These are phyloP conservation scores for Macropus fuliginosus DNA, from an alignment of 2,797 vertebrate genomes.

Conservation along the genomic window DNA sequence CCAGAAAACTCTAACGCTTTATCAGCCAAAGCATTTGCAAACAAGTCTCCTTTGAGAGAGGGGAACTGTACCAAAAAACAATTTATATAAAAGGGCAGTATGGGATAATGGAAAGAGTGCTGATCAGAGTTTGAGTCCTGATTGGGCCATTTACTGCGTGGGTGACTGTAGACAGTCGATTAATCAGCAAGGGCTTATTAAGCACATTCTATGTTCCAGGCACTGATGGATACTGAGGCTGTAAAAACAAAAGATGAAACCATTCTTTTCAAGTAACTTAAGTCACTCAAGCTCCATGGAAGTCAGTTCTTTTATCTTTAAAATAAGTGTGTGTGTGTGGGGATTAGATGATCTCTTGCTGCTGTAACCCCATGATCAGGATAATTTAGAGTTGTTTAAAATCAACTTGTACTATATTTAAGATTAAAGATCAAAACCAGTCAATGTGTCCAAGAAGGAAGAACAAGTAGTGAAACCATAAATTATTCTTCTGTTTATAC, in stretches of 20 bases:
- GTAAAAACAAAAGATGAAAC: not conserved
- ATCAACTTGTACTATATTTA: not conserved
- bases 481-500: no score
- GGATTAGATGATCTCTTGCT: not conserved
- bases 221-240: not conserved
- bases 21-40: not conserved
- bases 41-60: not conserved
- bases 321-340: not conserved
- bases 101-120: not conserved
- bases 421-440: not conserved
- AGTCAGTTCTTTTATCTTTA: not conserved
- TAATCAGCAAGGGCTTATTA: not conserved
- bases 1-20: not conserved
- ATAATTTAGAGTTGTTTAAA: not conserved
- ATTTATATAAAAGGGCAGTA: not conserved
- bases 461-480: not conserved
- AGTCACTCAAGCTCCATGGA: not conserved
- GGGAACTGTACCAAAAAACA: not conserved
- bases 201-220: not conserved
- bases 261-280: not conserved
- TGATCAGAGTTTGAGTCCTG: not conserved
- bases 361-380: not conserved
- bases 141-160: not conserved
- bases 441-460: not conserved
- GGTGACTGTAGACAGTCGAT: not conserved